These are phyloP conservation scores for Watsonalla cultraria DNA, from an alignment of 2,888 invertebrate species.

Conservation along the genomic window DNA sequence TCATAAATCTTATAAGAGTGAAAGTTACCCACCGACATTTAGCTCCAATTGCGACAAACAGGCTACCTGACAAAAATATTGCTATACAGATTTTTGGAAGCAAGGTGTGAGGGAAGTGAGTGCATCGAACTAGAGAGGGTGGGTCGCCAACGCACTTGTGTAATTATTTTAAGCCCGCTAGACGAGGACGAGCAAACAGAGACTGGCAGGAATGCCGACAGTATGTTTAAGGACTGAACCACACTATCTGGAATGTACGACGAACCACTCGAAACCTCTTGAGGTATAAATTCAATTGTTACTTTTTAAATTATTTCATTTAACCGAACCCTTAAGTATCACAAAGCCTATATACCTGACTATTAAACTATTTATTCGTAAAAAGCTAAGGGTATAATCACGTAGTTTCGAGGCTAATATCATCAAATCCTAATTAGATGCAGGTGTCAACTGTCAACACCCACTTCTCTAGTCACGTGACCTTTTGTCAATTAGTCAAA, in stretches of 20 bases:
- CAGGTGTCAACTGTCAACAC: conserved; percentile 7
- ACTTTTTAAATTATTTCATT: background rate
- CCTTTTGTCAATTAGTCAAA: conserved; percentile 8
- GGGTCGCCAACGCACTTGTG: conserved; percentile 60
- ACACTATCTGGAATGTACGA: conserved; percentile 7
- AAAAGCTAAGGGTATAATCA: too few species aligned
- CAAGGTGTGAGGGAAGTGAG: conserved; percentile 30
- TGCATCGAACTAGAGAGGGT: conserved; percentile 54
- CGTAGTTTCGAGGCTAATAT: background rate
- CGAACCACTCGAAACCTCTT: background rate
- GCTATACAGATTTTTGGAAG: conserved; percentile 43
- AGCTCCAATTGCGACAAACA: conserved; percentile 23
- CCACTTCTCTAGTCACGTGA: conserved; percentile 5
- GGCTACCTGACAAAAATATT: conserved; percentile 50
- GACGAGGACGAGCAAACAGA: conserved; percentile 56
- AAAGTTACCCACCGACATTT: conserved; percentile 43
- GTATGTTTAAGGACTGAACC: conserved; percentile 36
- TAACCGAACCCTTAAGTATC: too few species aligned
- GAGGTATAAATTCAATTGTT: background rate
- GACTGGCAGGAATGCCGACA: conserved; percentile 56
- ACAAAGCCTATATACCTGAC: too few species aligned
- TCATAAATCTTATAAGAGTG: conserved; percentile 41
- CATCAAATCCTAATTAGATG: conserved; percentile 5
- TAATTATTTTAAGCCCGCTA: conserved; percentile 73
- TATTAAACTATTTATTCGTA: too few species aligned